Evolutionary conservation across 2,888 invertebrate species (phyloP).

Genomic region (Griposia aprilina): DNA sequence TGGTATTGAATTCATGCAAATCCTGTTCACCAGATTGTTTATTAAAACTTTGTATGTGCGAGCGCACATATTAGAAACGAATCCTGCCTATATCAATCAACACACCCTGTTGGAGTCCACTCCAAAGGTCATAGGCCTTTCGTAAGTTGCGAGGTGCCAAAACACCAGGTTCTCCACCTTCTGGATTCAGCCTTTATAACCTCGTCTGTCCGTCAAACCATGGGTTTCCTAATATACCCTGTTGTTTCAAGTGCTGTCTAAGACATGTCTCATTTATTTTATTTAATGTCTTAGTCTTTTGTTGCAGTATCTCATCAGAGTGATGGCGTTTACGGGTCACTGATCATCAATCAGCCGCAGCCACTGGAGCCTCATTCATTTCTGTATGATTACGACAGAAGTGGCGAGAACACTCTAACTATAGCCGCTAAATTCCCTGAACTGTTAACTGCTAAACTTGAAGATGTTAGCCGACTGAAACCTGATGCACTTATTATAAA

Average conservation of each 20-base stretch:
- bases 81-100: background rate
- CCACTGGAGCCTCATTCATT: slow-evolving; percentile 83
- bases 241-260: background rate
- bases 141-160: too few species aligned
- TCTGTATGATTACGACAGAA: slow-evolving; percentile 86
- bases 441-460: slow-evolving; percentile 89
- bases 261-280: slow-evolving; percentile 8
- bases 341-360: slow-evolving; percentile 90
- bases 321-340: slow-evolving; percentile 91
- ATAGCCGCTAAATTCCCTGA: slow-evolving; percentile 89
- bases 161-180: background rate
- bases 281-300: slow-evolving; percentile 25
- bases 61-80: too few species aligned
- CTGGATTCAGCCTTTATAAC: background rate
- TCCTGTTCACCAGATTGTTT: too few species aligned
- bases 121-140: background rate
- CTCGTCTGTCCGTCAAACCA: background rate
- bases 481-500: slow-evolving; percentile 83
- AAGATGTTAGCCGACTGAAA: slow-evolving; percentile 78
- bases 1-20: too few species aligned
- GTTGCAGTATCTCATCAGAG: slow-evolving; percentile 90
- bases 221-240: background rate
- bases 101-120: too few species aligned
- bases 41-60: too few species aligned
- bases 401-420: slow-evolving; percentile 85